Base-by-base conservation (phyloP, 2,797 vertebrate species). In the Mus caroli region DNA sequence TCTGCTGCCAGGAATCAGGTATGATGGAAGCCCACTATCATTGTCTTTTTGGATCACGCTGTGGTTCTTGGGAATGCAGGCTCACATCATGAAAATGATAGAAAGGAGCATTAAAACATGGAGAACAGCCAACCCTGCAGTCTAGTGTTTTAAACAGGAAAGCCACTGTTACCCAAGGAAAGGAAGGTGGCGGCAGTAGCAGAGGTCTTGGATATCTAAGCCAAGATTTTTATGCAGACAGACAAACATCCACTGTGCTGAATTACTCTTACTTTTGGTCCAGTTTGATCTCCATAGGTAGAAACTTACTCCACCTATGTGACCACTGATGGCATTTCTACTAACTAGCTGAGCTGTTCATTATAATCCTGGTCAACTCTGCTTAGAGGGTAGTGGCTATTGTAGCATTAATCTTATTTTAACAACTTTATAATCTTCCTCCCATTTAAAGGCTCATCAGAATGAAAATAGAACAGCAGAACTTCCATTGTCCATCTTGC, bases 341-440 rank as follows among this genome's bases (percentile, higher is more conserved):
- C n/a, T 60, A 79, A 52, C 46, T 13, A 37, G 46, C 58, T 56
- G 19, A 69, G 24, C 46, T 78, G 5, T 62, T 86, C 78, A 22
- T 92, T 92, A 28, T 50, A 69, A 80, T 75, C 60, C 86, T 88
- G 69, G 52, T 90, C 77, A 67, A 37, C 46, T 56, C 1, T 80
- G 76, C 92, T 40, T 64, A 87, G 52, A 88, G 24, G 28, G 75
- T 40, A 71, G 58, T 62, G 84, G 86, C 86, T 86, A 94, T 84
- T 78, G 60, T 69, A 80, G 31, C 69, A 79, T 91, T 86, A 54
- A 91, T 92, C 86, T 96, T 83, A 73, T 82, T 94, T 92, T 92
- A 92, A 54, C 24, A 60, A 28, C 52, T 15, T 90, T 88, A 92
- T 50, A 76, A 94, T 91, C 87, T 90, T 60, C 56, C 37, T 93